Base-by-base conservation (phyloP, 1,140 invertebrate species). In the Mya arenaria region DNA sequence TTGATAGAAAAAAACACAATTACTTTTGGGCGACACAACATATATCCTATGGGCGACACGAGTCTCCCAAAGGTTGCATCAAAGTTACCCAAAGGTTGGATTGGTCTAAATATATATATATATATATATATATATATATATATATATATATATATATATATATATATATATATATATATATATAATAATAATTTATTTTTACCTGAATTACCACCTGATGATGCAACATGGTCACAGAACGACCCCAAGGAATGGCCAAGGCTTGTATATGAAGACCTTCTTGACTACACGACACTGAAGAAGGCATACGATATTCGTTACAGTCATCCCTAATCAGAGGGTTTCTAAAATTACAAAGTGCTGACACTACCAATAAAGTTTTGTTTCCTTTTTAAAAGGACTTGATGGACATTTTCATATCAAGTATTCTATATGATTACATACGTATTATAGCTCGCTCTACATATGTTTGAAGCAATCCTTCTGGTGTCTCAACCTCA, bases 391-490 rank as follows among this genome's bases (percentile, higher is more conserved):
- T 62, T 60, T 17, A 62, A 1, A 74, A 30, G 8, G 55, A 62
- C 56, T 62, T 60, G 6, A 34, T 60, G 5, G n/a, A 28, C 55
- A 62, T 39, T 28, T 60, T 74, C 10, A 8, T 74, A 41, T 74
- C 63, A 15, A 60, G 48, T 15, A 74, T 37, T 1, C 37, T 37
- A 25, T 74, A 74, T 0, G 55, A 62, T 56, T 44, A 62, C 36
- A 74, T 60, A 28, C 55, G n/a, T 41, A 62, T 62, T 8, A 74
- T 74, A 15, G 72, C 72, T 19, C 55, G 55, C 34, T 84, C 75
- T 32, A 80, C 69, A 44, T 80, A 68, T 62, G 6, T 71, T 48
- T 41, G 66, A 52, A 23, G 83, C 74, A n/a, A 84, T 84, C 17
- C 55, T 65, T 60, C 75, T 44, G 2, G 66, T 68, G 30, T 62